These are phyloP conservation scores for Chrysopilus asiliformis DNA, from an alignment of 2,888 invertebrate species.

Conservation along the genomic window DNA sequence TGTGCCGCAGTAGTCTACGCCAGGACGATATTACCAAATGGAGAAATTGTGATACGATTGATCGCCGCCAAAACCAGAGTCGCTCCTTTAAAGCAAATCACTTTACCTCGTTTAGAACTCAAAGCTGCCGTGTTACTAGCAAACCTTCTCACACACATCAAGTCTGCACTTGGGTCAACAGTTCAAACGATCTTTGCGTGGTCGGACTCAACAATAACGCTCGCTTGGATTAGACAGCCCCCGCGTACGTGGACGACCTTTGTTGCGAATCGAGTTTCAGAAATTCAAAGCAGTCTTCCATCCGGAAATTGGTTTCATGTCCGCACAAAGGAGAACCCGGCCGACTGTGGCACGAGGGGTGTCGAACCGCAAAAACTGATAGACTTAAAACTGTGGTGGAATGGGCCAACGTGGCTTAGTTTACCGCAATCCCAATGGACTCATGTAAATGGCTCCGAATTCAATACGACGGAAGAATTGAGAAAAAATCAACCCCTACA, in stretches of 20 bases:
- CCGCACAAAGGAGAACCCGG: neutral
- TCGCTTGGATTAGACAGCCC: neutral
- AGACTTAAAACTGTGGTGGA: neutral
- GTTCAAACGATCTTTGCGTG: no score
- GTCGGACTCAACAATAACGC: no score
- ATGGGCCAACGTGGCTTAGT: neutral
- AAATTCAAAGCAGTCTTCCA: neutral
- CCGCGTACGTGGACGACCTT: neutral
- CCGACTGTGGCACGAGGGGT: neutral
- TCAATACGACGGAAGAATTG: no score
- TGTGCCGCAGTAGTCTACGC: neutral
- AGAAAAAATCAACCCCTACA: no score
- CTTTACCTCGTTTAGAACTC: neutral
- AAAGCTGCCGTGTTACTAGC: neutral
- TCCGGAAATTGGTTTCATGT: neutral
- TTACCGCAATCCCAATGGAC: neutral
- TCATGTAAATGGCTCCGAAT: no score
- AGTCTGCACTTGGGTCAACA: neutral
- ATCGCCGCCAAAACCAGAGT: neutral
- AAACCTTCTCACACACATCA: no score
- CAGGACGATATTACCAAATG: neutral
- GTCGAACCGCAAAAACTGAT: neutral
- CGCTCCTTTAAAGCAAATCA: neutral
- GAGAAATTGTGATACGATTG: neutral
- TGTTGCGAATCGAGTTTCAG: neutral